phyloP scores from a whole-genome alignment of 2,797 vertebrate species.

The Takifugu rubripes region DNA sequence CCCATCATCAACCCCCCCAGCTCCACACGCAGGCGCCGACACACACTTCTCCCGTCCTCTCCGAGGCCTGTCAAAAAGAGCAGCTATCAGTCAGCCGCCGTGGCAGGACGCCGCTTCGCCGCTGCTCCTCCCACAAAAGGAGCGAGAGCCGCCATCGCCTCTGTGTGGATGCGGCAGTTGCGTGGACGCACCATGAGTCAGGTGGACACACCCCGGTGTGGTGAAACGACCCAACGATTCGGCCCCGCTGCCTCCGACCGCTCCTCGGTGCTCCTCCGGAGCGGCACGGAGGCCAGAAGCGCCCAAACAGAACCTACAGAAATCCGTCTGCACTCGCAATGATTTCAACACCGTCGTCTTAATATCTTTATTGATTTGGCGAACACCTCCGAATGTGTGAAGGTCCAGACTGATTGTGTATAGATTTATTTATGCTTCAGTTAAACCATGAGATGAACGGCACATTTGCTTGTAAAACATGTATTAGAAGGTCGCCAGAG shows the following conservation, averaged over 20 bases:
- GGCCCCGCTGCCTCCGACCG: too few relatives aligned
- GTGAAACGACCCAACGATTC: too few relatives aligned
- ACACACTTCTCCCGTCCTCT: constrained; percentile 11
- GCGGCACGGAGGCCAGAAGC: not conserved
- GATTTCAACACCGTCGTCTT: constrained; percentile 46
- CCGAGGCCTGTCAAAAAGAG: constrained; percentile 50
- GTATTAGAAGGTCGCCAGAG: constrained; percentile 57
- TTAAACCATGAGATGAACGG: constrained; percentile 54
- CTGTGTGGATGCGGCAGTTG: constrained; percentile 62
- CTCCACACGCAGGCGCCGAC: constrained; percentile 17
- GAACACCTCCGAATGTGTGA: constrained; percentile 53
- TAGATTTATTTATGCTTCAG: constrained; percentile 67
- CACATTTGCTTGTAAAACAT: constrained; percentile 74
- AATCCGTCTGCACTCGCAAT: constrained; percentile 21
- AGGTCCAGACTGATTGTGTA: constrained; percentile 56
- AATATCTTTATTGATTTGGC: constrained; percentile 58
- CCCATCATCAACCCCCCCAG: constrained; percentile 7
- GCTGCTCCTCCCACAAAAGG: constrained; percentile 48
- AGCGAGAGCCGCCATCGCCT: constrained; percentile 53
- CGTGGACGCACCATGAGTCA: constrained; percentile 40
- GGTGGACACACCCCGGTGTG: not conserved
- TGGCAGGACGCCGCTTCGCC: constrained; percentile 68
- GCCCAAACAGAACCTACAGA: constrained; percentile 21
- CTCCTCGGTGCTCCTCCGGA: too few relatives aligned
- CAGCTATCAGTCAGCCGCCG: constrained; percentile 58